Evolutionary conservation across 30 jellyfish, hydroid and myxozoan genomes (phyloP).

Genomic region (Aurelia sp.): DNA sequence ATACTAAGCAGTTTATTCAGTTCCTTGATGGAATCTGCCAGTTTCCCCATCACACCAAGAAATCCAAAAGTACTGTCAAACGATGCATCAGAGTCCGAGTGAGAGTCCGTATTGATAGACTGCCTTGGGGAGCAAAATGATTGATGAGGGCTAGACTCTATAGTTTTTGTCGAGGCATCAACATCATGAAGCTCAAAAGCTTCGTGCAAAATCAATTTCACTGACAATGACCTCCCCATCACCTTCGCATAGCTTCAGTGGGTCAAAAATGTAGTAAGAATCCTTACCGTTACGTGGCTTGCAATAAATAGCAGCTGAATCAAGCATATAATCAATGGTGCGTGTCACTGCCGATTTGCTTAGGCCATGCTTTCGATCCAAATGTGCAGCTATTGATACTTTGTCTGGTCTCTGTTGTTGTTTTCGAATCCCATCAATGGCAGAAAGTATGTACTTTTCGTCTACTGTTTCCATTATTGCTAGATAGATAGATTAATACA

Average conservation of each 20-base stretch:
- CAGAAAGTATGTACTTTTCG: slow-evolving; percentile 13
- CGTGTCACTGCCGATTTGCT: too few relatives aligned
- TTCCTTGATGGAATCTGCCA: too few relatives aligned
- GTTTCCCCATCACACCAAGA: slow-evolving; percentile 20
- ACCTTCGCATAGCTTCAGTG: slow-evolving; percentile 34
- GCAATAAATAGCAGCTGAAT: slow-evolving; percentile 38
- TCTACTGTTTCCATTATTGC: slow-evolving; percentile 20
- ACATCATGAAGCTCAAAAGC: slow-evolving; percentile 24
- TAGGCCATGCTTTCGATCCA: too few relatives aligned
- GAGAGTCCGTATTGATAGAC: too few relatives aligned
- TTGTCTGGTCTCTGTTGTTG: too few relatives aligned
- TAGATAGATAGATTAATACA: too few relatives aligned
- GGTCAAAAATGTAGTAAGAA: slow-evolving; percentile 43
- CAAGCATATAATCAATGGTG: slow-evolving; percentile 33
- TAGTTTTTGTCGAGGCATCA: slow-evolving; percentile 2
- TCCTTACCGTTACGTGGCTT: slow-evolving; percentile 43
- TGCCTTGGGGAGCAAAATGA: not conserved
- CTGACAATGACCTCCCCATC: slow-evolving; percentile 20
- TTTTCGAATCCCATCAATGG: slow-evolving; percentile 12
- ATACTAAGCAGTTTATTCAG: slow-evolving; percentile 12
- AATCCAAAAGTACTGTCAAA: too few relatives aligned
- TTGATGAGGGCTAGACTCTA: not conserved
- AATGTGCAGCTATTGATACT: too few relatives aligned
- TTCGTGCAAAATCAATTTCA: slow-evolving; percentile 21
- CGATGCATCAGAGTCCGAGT: too few relatives aligned